Evolutionary conservation across 2,888 invertebrate species (phyloP).

Genomic region (Conops quadrifasciatus): DNA sequence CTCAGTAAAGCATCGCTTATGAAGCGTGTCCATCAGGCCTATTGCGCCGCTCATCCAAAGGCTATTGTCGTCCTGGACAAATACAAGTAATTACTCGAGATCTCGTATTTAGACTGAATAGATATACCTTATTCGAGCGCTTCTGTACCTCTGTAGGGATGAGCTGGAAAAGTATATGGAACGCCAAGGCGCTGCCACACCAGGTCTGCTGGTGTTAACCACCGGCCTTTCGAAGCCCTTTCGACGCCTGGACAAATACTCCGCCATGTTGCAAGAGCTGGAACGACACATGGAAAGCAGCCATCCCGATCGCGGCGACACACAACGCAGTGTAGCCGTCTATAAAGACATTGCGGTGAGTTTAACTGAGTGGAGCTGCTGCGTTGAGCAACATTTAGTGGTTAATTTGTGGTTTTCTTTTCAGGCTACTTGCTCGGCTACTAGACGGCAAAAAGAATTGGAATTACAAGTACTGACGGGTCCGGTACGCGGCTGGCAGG

Average conservation of each 20-base stretch:
- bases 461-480: constrained; percentile 95
- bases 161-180: constrained; percentile 88
- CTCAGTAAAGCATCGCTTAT: constrained; percentile 83
- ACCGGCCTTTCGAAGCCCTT: constrained; percentile 95
- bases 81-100: constrained; percentile 77
- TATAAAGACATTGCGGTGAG: constrained; percentile 94
- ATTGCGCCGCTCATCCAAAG: constrained; percentile 93
- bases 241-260: constrained; percentile 92
- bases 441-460: constrained; percentile 92
- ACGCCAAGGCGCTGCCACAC: constrained; percentile 82
- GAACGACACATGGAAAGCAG: constrained; percentile 95
- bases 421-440: constrained; percentile 86
- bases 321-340: constrained; percentile 92
- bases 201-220: constrained; percentile 89
- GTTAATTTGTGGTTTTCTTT: constrained; percentile 37
- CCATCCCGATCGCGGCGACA: constrained; percentile 95
- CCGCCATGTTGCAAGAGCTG: constrained; percentile 91
- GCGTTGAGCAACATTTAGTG: neutral
- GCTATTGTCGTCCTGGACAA: constrained; percentile 93
- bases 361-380: constrained; percentile 40
- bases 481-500: constrained; percentile 95
- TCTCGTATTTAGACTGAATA: neutral
- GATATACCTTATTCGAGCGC: neutral
- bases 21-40: constrained; percentile 85
- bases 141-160: constrained; percentile 69